Evolutionary conservation across 2,888 invertebrate genomes (phyloP), one percentile per base, ranked within the genome.

Genomic region (Dynastes hyllus): DNA sequence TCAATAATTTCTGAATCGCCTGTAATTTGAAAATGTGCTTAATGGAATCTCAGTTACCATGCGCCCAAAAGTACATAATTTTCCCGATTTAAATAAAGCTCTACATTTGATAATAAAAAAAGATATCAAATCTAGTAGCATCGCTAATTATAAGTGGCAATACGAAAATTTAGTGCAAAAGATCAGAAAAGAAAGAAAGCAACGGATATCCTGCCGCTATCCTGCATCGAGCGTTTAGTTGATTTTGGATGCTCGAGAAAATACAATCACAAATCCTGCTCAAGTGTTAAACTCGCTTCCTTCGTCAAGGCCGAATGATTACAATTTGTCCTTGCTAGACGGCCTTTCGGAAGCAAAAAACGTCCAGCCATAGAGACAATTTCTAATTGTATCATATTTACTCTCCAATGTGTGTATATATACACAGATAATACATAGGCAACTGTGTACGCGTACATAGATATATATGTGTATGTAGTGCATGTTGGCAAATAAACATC

Each of bases 301-400:
- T 32, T 63, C 63, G 13, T 32, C 29, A 16, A n/a, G 8, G 55
- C 4, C 22, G 51, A 16, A 55, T 16, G 9, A 22, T 27, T 63
- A n/a, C 55, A 29, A 29, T 63, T 32, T 63, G 63, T 63, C 63
- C 63, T 63, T 63, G 63, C 32, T 13, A 13, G 5, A 32, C 63
- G 63, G 22, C 63, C 63, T 63, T 63, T 63, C 63, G 63, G 11
- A 29, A 32, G 45, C 45, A 11, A 45, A 8, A 32, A 45, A 9
- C 45, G 45, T 11, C 45, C 45, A 9, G 45, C 11, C 8, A 45
- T 45, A 11, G 9, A 9, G 45, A 45, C 45, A 8, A 11, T 45
- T 45, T 45, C 45, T 8, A 45, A 45, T 45, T 45, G 45, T 8
- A 45, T 45, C 45, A 45, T 45, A 45, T 45, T 45, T 45, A 45